Evolutionary conservation across 1,140 invertebrate genomes (phyloP).

Genomic region (Achroia grisella): DNA sequence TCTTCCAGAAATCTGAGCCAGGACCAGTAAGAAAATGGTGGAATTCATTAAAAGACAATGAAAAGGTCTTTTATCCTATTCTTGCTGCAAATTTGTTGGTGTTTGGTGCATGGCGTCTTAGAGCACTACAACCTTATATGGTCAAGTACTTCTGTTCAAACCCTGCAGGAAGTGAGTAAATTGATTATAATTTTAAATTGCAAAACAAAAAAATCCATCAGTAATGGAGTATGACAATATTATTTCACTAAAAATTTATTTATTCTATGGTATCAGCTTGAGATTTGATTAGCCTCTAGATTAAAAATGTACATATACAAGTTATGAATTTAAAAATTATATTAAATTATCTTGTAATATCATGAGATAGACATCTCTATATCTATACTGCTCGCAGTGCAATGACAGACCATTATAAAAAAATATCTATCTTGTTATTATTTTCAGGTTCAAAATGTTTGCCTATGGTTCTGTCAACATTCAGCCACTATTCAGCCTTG

Average conservation of each 20-base stretch:
- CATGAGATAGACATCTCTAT: too few species aligned
- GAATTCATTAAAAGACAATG: constrained; percentile 81
- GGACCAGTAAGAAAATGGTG: constrained; percentile 81
- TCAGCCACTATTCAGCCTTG: constrained; percentile 91
- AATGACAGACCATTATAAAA: too few species aligned
- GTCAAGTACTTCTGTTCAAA: constrained; percentile 89
- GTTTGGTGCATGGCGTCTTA: constrained; percentile 88
- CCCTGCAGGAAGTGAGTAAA: constrained; percentile 80
- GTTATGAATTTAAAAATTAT: too few species aligned
- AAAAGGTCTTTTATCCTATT: constrained; percentile 88
- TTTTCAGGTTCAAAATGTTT: constrained; percentile 81
- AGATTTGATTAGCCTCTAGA: too few species aligned
- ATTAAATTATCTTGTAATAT: too few species aligned
- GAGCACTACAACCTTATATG: constrained; percentile 83
- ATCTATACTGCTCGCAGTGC: too few species aligned
- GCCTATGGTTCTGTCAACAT: constrained; percentile 94
- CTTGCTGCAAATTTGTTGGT: constrained; percentile 86
- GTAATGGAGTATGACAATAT: too few species aligned
- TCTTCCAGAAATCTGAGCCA: constrained; percentile 72
- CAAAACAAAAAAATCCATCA: too few species aligned
- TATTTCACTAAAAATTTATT: too few species aligned
- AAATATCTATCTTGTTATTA: constrained; percentile 11
- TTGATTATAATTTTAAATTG: constrained; percentile 1
- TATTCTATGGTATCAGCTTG: too few species aligned
- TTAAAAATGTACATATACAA: too few species aligned